Conservation (phyloP, 2,797 vertebrate genomes). For the Sebastes iracundus region DNA sequence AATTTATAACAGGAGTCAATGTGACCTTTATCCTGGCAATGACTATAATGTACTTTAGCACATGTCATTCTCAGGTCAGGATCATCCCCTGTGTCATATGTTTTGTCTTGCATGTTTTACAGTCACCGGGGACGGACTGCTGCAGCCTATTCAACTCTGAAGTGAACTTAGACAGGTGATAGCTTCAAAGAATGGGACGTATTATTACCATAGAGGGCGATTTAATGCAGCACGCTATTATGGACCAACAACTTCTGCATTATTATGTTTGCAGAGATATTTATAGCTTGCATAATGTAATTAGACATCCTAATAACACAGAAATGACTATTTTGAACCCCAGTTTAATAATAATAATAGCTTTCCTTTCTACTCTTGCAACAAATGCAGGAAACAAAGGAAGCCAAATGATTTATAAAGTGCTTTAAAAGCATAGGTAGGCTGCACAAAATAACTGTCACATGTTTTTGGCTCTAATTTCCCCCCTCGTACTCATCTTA, state of each 20-base stretch:
- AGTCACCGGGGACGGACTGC: conserved; percentile 58
- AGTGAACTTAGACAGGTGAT: conserved; percentile 54
- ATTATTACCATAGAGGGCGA: conserved; percentile 29
- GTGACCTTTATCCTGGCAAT: conserved; percentile 86
- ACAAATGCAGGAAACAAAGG: conserved; percentile 58
- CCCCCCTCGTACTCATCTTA: conserved; percentile 75
- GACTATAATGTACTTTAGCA: conserved; percentile 86
- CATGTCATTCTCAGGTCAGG: conserved; percentile 82
- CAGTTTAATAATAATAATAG: conserved; percentile 39
- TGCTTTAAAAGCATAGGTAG: conserved; percentile 72
- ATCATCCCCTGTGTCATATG: conserved; percentile 81
- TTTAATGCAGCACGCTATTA: conserved; percentile 19
- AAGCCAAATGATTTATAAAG: conserved; percentile 44
- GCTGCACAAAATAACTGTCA: conserved; percentile 71
- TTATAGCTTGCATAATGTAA: conserved; percentile 37
- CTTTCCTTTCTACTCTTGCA: conserved; percentile 30
- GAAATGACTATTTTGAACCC: conserved; percentile 48
- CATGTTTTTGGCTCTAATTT: conserved; percentile 75
- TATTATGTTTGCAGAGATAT: conserved; percentile 34
- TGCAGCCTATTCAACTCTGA: conserved; percentile 55
- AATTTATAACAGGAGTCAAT: conserved; percentile 82
- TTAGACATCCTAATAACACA: conserved; percentile 52
- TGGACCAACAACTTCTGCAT: conserved; percentile 14
- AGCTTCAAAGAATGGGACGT: conserved; percentile 10
- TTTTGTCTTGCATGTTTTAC: conserved; percentile 80